Percentiles rank a stretch among this genome's conserved stretches.
Conservation (phyloP, 2,113 vertebrate species). For the Sinocyclocheilus anophthalmus region DNA sequence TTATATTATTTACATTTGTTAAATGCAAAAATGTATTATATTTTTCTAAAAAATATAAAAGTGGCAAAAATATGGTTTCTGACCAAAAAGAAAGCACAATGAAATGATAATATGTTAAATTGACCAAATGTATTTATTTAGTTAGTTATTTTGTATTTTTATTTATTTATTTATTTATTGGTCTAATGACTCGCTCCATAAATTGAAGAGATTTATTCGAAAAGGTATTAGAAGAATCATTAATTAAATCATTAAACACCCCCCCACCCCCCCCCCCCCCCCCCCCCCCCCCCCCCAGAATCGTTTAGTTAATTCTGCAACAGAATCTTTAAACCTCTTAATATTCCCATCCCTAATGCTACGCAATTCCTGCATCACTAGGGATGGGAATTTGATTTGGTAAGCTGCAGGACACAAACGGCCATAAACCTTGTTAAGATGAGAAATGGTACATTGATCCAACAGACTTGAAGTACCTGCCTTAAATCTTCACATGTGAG, state of each 20-base stretch:
- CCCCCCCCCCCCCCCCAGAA: too few species aligned
- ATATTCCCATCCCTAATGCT: not conserved
- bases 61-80: too few species aligned
- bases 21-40: too few species aligned
- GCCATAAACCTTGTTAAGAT: not conserved
- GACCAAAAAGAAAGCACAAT: not conserved
- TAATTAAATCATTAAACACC: not conserved
- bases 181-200: not conserved
- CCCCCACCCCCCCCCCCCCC: too few species aligned
- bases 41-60: too few species aligned
- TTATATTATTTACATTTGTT: too few species aligned
- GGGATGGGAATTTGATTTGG: conserved; percentile 11
- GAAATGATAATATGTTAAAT: not conserved
- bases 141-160: not conserved
- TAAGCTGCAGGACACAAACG: not conserved
- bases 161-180: not conserved
- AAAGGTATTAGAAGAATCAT: not conserved
- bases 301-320: not conserved
- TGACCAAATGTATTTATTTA: not conserved
- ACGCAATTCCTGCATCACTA: not conserved
- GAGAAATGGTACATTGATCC: conserved; percentile 17
- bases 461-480: conserved; percentile 21
- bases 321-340: not conserved
- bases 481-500: not conserved
- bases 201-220: not conserved